A percentile compares a stretch with the other conserved stretches of the same genome.
Conservation (phyloP, 2,888 invertebrate genomes). For the Loripinus fragilis region DNA sequence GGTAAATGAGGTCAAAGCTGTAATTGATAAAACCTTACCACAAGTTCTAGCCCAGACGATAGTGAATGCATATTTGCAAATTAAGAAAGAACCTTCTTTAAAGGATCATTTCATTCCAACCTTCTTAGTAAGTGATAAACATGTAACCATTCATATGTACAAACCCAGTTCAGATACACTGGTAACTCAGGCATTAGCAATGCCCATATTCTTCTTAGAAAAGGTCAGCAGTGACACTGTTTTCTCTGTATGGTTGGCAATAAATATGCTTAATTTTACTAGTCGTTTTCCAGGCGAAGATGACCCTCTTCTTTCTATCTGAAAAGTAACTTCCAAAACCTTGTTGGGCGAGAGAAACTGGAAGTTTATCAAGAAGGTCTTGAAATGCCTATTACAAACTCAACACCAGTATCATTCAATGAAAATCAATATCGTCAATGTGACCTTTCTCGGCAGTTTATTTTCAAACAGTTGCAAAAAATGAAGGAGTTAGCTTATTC, state of each 20-base stretch:
- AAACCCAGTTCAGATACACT: background rate
- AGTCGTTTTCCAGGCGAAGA: background rate
- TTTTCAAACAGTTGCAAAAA: too few relatives aligned
- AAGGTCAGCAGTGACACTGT: background rate
- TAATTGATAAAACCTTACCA: background rate
- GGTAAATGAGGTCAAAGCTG: background rate
- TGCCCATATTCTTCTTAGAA: background rate
- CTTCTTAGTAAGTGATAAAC: slow-evolving; percentile 1
- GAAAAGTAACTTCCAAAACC: background rate
- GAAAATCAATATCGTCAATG: too few relatives aligned
- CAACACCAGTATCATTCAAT: too few relatives aligned
- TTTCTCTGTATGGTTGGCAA: background rate
- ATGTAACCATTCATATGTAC: slow-evolving; percentile 6
- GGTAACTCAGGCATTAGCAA: background rate
- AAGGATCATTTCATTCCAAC: background rate
- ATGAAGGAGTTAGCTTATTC: too few relatives aligned
- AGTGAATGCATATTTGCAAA: background rate
- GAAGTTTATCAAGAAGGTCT: background rate
- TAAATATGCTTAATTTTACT: background rate
- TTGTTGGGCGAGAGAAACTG: background rate
- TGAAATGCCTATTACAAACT: background rate
- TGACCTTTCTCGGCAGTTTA: too few relatives aligned
- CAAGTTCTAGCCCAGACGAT: background rate
- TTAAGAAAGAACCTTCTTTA: background rate
- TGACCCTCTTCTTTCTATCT: background rate